Base-by-base conservation (phyloP, 1,140 invertebrate genomes). In the Drosophila persimilis region DNA sequence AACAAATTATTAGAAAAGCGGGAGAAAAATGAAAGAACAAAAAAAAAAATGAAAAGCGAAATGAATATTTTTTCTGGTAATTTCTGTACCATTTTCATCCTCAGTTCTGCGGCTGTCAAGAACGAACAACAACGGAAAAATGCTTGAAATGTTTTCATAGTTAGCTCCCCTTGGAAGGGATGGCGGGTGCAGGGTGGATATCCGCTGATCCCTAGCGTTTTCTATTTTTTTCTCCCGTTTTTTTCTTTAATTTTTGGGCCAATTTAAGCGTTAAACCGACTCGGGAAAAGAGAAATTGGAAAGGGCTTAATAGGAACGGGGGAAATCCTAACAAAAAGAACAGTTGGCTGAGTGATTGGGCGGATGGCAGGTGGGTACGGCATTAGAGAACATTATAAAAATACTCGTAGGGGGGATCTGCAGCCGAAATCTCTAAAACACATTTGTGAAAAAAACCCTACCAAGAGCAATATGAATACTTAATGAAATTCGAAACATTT, bases 51-150 rank as follows among this genome's bases (percentile, higher is more conserved):
- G 22, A 56, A 80, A 77, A 69, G 35, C 62, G 48, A 77, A 86
- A 86, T 86, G 81, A 85, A 86, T 86, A 86, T 86, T 71, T 81
- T 77, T 80, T 73, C 47, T 26, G 54, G 54, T 78, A 83, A 78
- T 74, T 83, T 78, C 63, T 56, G 11, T 31, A 15, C 46, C 35
- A 43, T 66, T 73, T 69, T 50, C 45, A 52, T 52, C 35, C 41
- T 59, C 39, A 45, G 54, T 53, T 67, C 67, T 73, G 67, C 35
- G 65, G 65, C 65, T 69, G 65, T 69, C 65, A 69, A 48, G 35
- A 67, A 64, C 22, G 62, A 39, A 39, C 35, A 39, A 35, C 62
- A 22, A 48, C 54, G 48, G 44, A 31, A 46, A 58, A 81, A 77
- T 78, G 57, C 57, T 62, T 65, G 44, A 73, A 79, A 75, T 71